Evolutionary conservation across 1,140 invertebrate genomes (phyloP).

Genomic region (Leptinotarsa lineolata): DNA sequence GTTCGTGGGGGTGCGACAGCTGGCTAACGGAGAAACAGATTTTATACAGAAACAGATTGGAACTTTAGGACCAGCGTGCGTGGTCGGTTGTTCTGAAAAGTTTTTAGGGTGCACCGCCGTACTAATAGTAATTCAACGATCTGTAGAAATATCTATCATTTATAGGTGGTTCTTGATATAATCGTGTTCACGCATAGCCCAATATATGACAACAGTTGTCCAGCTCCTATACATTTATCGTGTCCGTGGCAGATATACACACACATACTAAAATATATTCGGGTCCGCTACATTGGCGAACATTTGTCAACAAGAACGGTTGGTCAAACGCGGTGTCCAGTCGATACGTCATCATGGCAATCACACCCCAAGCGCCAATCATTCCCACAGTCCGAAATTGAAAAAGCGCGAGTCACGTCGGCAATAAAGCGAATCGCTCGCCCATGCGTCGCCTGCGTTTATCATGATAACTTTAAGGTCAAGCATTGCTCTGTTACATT

Average conservation of each 20-base stretch:
- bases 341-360: conserved; percentile 57
- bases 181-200: conserved; percentile 22
- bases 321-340: conserved; percentile 53
- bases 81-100: too few relatives aligned
- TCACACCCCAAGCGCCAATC: conserved; percentile 57
- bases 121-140: conserved; percentile 19
- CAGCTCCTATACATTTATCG: conserved; percentile 24
- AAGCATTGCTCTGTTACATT: conserved; percentile 33
- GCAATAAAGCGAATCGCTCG: conserved; percentile 54
- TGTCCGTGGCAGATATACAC: conserved; percentile 27
- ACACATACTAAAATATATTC: conserved; percentile 25
- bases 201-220: conserved; percentile 18
- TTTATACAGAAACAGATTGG: too few relatives aligned
- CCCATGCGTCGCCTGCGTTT: conserved; percentile 53
- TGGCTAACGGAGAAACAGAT: too few relatives aligned
- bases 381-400: conserved; percentile 55
- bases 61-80: too few relatives aligned
- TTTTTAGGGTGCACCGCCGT: too few relatives aligned
- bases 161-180: conserved; percentile 25
- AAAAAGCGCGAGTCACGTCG: conserved; percentile 57
- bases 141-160: conserved; percentile 29
- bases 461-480: conserved; percentile 49
- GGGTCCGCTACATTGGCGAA: conserved; percentile 43
- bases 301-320: conserved; percentile 54
- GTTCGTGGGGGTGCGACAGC: too few relatives aligned